These are phyloP conservation scores for Helostoma temminkii DNA, from an alignment of 2,797 vertebrate species.

Conservation along the genomic window DNA sequence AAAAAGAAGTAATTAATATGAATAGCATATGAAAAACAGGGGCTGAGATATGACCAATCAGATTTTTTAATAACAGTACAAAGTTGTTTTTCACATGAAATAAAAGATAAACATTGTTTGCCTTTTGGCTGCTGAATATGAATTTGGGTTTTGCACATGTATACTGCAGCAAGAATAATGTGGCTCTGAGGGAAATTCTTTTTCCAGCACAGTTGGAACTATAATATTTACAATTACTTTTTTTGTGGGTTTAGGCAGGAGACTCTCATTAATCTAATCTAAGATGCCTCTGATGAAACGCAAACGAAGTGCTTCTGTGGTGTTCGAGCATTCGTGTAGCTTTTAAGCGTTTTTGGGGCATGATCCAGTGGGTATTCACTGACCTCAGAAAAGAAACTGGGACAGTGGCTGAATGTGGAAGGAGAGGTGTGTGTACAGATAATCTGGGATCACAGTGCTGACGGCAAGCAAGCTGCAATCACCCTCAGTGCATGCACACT, in stretches of 20 bases:
- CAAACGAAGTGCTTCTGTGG: slow-evolving; percentile 7
- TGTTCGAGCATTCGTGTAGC: not conserved
- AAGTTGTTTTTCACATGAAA: not conserved
- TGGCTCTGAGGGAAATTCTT: not conserved
- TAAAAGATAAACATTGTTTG: not conserved
- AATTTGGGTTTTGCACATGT: too few species aligned
- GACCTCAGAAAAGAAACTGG: slow-evolving; percentile 47
- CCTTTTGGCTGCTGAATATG: too few species aligned
- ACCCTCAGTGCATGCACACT: slow-evolving; percentile 13
- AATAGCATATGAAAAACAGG: not conserved
- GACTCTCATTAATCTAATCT: slow-evolving; percentile 30
- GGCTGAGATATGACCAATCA: not conserved
- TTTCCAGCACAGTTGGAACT: not conserved
- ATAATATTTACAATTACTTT: not conserved
- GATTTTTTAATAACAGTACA: not conserved
- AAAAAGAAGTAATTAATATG: not conserved
- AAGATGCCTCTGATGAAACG: not conserved
- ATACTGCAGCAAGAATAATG: too few species aligned
- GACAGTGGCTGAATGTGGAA: slow-evolving; percentile 46
- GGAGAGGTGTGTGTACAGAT: slow-evolving; percentile 55
- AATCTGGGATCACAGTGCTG: slow-evolving; percentile 66
- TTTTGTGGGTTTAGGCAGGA: not conserved
- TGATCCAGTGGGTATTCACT: slow-evolving; percentile 43
- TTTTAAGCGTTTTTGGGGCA: slow-evolving; percentile 36
- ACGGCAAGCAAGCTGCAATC: slow-evolving; percentile 33